Evolutionary conservation across 2,888 invertebrate species (phyloP), one percentile per base, ranked within the genome.

Genomic region (Hirtodrosophila trivittata): DNA sequence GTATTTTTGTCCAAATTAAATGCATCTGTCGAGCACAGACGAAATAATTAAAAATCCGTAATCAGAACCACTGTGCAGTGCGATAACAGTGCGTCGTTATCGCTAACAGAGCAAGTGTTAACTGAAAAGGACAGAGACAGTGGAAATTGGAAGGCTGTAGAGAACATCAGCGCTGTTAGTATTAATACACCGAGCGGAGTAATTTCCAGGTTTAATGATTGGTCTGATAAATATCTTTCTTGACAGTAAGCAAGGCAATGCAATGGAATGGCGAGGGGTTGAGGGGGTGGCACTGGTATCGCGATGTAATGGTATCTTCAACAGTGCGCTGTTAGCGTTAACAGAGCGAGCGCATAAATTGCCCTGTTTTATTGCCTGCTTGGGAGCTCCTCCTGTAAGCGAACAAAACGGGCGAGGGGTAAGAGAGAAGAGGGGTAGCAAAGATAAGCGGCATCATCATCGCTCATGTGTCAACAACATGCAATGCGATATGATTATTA

Each of bases 391-490:
- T 55, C 10, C 39, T 35, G 12, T 45, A 12, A 32, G 39, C 43
- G n/a, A 39, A 49, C 47, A 45, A 35, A 12, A 26, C 7, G 8
- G 14, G 25, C 25, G 42, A 14, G 57, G 33, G 47, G 37, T 13
- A 33, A 46, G 10, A 39, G 9, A 30, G 25, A 9, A 52, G 28
- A 13, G 60, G 16, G 42, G 45, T 42, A 60, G 57, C 45, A 26
- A 13, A 57, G 62, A 68, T 62, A 84, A 74, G 63, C 64, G 60
- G 78, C 82, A 74, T 66, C 82, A 83, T 83, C 85, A 83, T 83
- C 77, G 73, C 78, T 85, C 83, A 83, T 83, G 82, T 83, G 83
- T 85, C 83, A 83, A 83, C 84, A 82, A 76, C 84, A 82, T 81
- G 84, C 83, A 80, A 83, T 80, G 83, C 81, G 80, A 81, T 83